Conservation (phyloP, 2,797 vertebrate genomes). For the Myotis findleyi region DNA sequence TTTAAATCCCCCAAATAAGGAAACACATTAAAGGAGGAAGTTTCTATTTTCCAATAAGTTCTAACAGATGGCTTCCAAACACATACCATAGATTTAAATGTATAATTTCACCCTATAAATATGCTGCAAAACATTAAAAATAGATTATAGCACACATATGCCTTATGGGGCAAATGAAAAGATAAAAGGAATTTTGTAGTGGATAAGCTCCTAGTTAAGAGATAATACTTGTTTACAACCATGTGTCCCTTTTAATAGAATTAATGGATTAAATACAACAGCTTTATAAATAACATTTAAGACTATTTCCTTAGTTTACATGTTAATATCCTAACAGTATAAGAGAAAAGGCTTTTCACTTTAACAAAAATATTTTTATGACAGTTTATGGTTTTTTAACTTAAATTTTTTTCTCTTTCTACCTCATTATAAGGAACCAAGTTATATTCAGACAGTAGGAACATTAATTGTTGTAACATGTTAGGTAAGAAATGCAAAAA, state of each 20-base stretch:
- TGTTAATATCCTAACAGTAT: background rate
- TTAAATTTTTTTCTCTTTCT: constrained; percentile 76
- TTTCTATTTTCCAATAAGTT: constrained; percentile 79
- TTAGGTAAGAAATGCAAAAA: constrained; percentile 62
- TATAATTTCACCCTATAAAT: constrained; percentile 70
- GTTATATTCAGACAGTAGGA: constrained; percentile 19
- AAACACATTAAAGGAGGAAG: constrained; percentile 70
- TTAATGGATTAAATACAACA: constrained; percentile 56
- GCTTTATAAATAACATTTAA: constrained; percentile 43
- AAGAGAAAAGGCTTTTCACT: background rate
- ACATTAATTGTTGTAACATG: background rate
- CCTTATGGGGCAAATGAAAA: constrained; percentile 66
- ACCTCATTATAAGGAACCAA: constrained; percentile 33
- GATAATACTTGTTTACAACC: constrained; percentile 59
- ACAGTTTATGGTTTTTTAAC: constrained; percentile 41
- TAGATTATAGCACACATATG: constrained; percentile 47
- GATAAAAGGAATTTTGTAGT: constrained; percentile 63
- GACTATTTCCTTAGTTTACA: background rate
- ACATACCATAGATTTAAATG: constrained; percentile 74
- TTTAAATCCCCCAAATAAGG: constrained; percentile 60
- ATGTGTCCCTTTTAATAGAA: constrained; percentile 56
- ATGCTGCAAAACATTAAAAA: constrained; percentile 69
- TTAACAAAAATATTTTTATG: constrained; percentile 53
- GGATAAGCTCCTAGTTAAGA: constrained; percentile 48
- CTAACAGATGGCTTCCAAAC: constrained; percentile 81